These are phyloP conservation scores for Amblyjoppa fuscipennis DNA, from an alignment of 2,888 invertebrate species.

Conservation along the genomic window DNA sequence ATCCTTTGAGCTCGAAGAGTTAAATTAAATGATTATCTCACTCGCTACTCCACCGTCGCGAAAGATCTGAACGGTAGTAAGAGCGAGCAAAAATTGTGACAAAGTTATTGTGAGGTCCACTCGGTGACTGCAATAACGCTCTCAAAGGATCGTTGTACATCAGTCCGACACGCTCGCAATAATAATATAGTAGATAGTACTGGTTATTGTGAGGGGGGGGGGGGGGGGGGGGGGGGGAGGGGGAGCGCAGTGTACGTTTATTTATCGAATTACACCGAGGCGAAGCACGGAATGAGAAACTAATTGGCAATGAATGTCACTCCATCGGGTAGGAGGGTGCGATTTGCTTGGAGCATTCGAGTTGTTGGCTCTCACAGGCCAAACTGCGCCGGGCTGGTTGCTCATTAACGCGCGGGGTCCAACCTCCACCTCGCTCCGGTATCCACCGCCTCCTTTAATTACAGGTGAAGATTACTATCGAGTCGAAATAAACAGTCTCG, in stretches of 20 bases:
- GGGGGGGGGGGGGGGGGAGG: neutral
- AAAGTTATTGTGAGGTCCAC: neutral
- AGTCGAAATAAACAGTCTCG: conserved; percentile 67
- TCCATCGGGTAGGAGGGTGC: conserved; percentile 42
- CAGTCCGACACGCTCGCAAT: conserved; percentile 9
- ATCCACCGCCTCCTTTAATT: conserved; percentile 64
- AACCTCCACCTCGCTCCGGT: conserved; percentile 46
- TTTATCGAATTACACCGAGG: conserved; percentile 52
- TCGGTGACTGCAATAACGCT: neutral
- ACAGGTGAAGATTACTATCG: conserved; percentile 68
- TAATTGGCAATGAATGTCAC: conserved; percentile 68
- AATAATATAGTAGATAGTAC: conserved; percentile 9
- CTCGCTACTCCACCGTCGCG: neutral
- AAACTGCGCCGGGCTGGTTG: conserved; percentile 41
- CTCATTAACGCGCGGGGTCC: conserved; percentile 63
- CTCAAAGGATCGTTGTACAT: neutral
- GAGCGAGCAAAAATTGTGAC: neutral
- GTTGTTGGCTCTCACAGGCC: conserved; percentile 21
- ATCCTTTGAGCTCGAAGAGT: neutral
- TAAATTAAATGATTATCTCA: neutral
- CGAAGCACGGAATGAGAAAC: conserved; percentile 55
- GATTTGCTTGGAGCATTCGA: conserved; percentile 46
- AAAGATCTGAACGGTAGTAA: neutral
- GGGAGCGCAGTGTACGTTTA: conserved; percentile 24
- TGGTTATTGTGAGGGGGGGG: neutral